Base-by-base conservation (phyloP, 2,888 invertebrate species). In the Anthophora plumipes region DNA sequence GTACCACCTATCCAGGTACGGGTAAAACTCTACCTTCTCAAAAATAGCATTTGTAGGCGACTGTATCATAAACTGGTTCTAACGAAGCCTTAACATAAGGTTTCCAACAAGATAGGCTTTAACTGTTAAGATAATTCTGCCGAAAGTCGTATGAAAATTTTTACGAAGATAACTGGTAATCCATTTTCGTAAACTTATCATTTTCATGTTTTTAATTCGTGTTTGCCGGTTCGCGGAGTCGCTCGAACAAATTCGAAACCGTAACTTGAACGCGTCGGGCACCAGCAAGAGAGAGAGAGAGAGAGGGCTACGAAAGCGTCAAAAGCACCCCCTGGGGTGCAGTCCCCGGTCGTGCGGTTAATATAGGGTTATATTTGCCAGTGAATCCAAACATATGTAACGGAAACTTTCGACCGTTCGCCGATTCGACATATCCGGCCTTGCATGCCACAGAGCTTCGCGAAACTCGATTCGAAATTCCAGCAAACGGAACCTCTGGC, bases 321-420 rank as follows among this genome's bases (percentile, higher is more conserved):
- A 60, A 52, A 73, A 69, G 59, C 63, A 48, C 60, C 82, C 57
- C 41, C 59, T 41, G 22, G 69, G 67, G 50, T 50, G 59, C 72
- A 48, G 54, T 64, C 17, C 1, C 50, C 14, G 61, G 22, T 64
- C 67, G 63, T n/a, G 52, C 41, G 67, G 70, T 84, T 76, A 78
- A 78, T 70, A 73, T 17, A 20, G 41, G 71, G 64, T 48, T 82
- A 55, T 84, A 77, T 82, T 75, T 82, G 77, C 66, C 54, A 48
- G 70, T 60, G 52, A 81, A 78, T 83, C 74, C 80, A 85, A 85
- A 85, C 85, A 72, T 70, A 59, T 48, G 68, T 37, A 37, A 70
- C 68, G 60, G 74, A 74, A 81, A 82, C 69, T 80, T 80, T 54
- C 71, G 59, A 7, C n/a, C 20, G n/a, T 17, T 25, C 22, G 39